Base-by-base conservation (phyloP, 1,140 invertebrate genomes). In the Rhyzopertha dominica region DNA sequence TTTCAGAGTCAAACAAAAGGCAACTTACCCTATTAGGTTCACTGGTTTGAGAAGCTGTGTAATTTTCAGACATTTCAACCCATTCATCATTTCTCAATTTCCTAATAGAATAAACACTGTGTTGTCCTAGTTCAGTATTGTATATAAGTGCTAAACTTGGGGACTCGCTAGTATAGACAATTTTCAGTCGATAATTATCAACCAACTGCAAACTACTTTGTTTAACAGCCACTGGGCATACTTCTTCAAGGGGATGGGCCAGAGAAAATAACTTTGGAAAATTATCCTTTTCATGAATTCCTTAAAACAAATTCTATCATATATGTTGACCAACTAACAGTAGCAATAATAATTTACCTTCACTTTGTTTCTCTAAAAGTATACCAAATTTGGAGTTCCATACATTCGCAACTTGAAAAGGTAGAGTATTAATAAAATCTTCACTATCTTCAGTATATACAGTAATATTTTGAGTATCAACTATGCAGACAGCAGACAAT, bases 221-320 rank as follows among this genome's bases (percentile, higher is more conserved):
- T 59, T 84, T 87, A 24, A 85, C 77, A 4, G 92, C 71, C 20
- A 94, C 77, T 3, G 90, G 90, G 39, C 82, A 81, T 20, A 93
- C 84, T 71, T 95, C 91, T 70, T 94, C 86, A 20, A 95, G 69
- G 1, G 90, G 90, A 76, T 95, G 89, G 14, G 83, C 74, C 51
- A 95, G 68, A 20, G 88, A 90, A 69, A 89, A 95, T 29, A 88
- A 72, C 43, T 32, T 26, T 9, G 9, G 1, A 5, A 40, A n/a
- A 18, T 40, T 40, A 19, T 24, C 12, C 28, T 16, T 10, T 24
- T 16, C n/a, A 48, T 34, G 16, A 22, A 45, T n/a, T 3, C 9
- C 2, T 37, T 0, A 5, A n/a, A 45, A 17, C 31, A 40, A 48
- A 29, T 4, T 37, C 7, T 25, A 34, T 5, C 7, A 29, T n/a